Conservation (phyloP, 2,888 invertebrate genomes). For the Polietes domitor region DNA sequence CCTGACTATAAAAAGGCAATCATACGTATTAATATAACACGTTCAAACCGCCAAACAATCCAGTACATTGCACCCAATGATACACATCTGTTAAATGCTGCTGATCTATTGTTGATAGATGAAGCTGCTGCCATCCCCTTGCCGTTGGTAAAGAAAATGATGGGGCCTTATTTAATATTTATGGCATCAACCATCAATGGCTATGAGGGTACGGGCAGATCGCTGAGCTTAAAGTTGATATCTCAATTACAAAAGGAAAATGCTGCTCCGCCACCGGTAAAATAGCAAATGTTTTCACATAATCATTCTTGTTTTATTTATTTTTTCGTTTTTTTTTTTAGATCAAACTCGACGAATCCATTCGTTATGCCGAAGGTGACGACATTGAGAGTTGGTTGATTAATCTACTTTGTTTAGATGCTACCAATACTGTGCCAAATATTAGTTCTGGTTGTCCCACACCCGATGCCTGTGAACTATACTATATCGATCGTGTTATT, state of each 20-base stretch:
- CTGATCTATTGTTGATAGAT: constrained; percentile 97
- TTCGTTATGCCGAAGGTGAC: constrained; percentile 94
- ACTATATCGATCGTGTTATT: constrained; percentile 94
- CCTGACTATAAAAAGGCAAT: constrained; percentile 98
- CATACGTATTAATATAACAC: constrained; percentile 94
- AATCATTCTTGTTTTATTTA: neutral
- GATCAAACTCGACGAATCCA: constrained; percentile 95
- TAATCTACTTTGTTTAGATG: constrained; percentile 94
- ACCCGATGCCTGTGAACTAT: constrained; percentile 93
- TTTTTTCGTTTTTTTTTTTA: constrained; percentile 73
- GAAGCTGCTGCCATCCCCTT: constrained; percentile 99
- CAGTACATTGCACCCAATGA: constrained; percentile 98
- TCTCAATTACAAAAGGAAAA: constrained; percentile 89
- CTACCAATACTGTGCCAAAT: constrained; percentile 84
- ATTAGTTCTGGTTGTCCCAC: constrained; percentile 91
- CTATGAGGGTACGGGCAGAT: constrained; percentile 98
- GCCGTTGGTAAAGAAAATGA: constrained; percentile 92
- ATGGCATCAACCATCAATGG: constrained; percentile 98
- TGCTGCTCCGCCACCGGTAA: constrained; percentile 84
- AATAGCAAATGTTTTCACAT: constrained; percentile 50
- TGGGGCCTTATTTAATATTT: constrained; percentile 95
- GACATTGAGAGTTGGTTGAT: constrained; percentile 95
- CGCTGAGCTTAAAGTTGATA: constrained; percentile 95
- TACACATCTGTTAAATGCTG: constrained; percentile 92
- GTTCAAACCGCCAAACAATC: constrained; percentile 95